Percentiles rank a stretch among this genome's conserved stretches.
Evolutionary conservation across 2,797 vertebrate species (phyloP).

Genomic region (Cottoperca gobio): DNA sequence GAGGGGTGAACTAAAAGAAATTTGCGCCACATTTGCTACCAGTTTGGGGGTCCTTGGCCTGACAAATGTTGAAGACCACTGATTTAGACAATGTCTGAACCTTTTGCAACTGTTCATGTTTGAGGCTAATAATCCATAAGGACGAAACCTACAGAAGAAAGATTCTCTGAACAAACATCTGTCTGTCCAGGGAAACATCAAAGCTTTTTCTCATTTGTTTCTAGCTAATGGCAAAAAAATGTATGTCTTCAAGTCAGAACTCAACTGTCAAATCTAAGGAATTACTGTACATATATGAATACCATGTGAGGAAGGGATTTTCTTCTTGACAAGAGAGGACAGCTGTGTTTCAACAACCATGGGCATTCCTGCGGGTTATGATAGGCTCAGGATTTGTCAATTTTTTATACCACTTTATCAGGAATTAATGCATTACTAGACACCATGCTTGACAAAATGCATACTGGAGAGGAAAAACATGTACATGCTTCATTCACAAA

Average conservation of each 20-base stretch:
- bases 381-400: background rate
- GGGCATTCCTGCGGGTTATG: background rate
- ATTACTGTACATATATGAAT: slow-evolving; percentile 1
- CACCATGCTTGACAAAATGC: background rate
- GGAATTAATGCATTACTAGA: background rate
- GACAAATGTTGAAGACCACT: no score
- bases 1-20: no score
- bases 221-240: background rate
- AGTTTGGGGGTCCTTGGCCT: no score
- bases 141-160: background rate
- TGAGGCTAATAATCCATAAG: background rate
- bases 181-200: background rate
- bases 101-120: background rate
- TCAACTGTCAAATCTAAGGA: slow-evolving; percentile 6
- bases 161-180: background rate
- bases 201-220: slow-evolving; percentile 7
- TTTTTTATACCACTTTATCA: background rate
- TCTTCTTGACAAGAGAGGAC: background rate
- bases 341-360: slow-evolving; percentile 14
- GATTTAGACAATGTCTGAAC: background rate
- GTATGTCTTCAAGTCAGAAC: slow-evolving; percentile 19
- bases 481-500: background rate
- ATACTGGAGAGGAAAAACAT: background rate
- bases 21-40: no score
- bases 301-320: slow-evolving; percentile 1